Conservation (phyloP, 2,797 vertebrate genomes). For the Linurgus olivaceus region DNA sequence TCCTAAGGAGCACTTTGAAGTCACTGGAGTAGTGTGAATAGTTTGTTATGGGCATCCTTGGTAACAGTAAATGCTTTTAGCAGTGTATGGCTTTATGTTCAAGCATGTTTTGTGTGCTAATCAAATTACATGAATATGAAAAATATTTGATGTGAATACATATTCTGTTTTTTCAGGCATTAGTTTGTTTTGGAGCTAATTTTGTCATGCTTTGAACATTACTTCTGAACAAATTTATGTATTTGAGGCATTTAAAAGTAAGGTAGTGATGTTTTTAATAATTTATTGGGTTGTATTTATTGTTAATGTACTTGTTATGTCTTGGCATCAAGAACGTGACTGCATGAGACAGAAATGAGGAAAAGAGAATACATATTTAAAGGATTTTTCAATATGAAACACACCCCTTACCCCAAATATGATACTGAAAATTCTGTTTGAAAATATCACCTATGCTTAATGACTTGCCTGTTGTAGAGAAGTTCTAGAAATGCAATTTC, state of each 20-base stretch:
- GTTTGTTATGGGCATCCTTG: not conserved
- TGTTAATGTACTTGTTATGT: not conserved
- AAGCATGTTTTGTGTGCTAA: not conserved
- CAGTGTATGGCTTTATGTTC: not conserved
- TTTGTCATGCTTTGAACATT: not conserved
- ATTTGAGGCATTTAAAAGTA: not conserved
- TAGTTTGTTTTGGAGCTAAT: not conserved
- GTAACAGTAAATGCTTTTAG: not conserved
- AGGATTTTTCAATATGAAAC: not conserved
- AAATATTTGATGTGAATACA: not conserved
- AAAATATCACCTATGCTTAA: not conserved
- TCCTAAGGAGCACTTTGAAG: not conserved
- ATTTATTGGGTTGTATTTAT: not conserved
- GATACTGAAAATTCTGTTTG: not conserved
- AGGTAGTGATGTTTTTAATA: not conserved
- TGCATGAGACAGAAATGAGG: not conserved
- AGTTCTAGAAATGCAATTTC: not conserved
- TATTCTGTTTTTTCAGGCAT: not conserved
- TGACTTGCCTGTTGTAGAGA: not conserved
- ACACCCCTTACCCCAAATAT: fast-evolving
- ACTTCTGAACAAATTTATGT: not conserved
- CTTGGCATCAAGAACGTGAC: not conserved
- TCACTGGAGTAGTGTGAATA: not conserved
- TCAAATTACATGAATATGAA: not conserved
- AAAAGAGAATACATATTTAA: not conserved